Evolutionary conservation across 2,113 vertebrate genomes (phyloP), one percentile per base, ranked within the genome.

Genomic region (Tympanuchus pallidicinctus): DNA sequence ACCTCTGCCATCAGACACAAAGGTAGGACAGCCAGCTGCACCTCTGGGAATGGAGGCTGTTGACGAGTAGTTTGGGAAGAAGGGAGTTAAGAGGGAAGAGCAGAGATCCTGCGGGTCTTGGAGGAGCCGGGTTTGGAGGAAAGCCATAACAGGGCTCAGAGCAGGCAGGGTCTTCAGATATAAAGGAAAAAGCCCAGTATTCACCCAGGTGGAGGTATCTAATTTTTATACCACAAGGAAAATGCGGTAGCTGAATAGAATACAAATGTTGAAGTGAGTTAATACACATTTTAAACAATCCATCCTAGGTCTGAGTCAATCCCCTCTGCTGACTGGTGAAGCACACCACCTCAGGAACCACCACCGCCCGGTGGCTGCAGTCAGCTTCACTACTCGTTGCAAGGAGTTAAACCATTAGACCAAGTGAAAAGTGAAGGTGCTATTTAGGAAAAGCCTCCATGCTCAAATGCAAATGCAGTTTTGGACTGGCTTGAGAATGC

Each of bases 1-100:
- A 50, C 21, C 48, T 45, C 32, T 4, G 12, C 36, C 32, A 20
- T 4, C 17, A 10, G 36, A 36, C 36, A 24, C 42, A n/a, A 21
- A 17, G 1, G 2, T 8, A 8, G 24, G 2, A 3, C 1, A 16
- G 12, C 8, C 25, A 3, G 24, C 22, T 27, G 13, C 8, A 27
- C 9, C 25, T 22, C n/a, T 40, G 24, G 28, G n/a, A 28, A 7
- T 4, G 17, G 2, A 2, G 10, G 32, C 13, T 47, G 10, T 21
- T 2, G 36, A 21, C 5, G 59, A 38, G 18, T 5, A 6, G 8
- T 5, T 4, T 24, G 24, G 38, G 6, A 47, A 6, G 63, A 18
- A 13, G 18, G 34, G 12, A 61, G 25, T 5, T 8, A 30, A 38
- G 40, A 16, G 32, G 27, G 60, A 28, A 17, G 47, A 21, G 28